Base-by-base conservation (phyloP, 1,140 invertebrate genomes). In the Diorhabda elongata region DNA sequence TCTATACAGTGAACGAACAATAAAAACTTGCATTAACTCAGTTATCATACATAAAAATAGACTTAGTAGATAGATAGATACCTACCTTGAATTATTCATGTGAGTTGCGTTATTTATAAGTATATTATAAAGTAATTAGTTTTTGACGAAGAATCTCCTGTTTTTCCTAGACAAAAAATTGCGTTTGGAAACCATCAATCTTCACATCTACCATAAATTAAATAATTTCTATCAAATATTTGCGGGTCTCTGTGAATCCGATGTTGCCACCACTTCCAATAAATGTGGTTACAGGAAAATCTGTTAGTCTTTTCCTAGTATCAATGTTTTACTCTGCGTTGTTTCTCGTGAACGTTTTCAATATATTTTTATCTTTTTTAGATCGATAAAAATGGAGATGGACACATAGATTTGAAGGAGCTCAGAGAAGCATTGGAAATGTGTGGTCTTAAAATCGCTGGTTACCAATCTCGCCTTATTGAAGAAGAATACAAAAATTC, bases 381-480 rank as follows among this genome's bases (percentile, higher is more conserved):
- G 96, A 89, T 98, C 82, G 96, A 98, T 80, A 89, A 87, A 78
- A 95, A 97, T 84, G 89, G 90, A 61, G 95, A 93, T 85, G 96
- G 96, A 4, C 93, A 87, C 82, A 96, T 98, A 70, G 92, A 96
- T 75, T 81, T 96, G 66, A 89, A 90, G 66, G 96, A 98, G 81
- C 83, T 98, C 43, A 93, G 95, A 77, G 89, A 89, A 61, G 96
- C 95, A 0, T 83, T 99, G n/a, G 92, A 96, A 76, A 83, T 90
- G 65, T 92, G 92, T 73, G 95, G 95, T 26, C 93, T 97, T 80
- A 98, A 98, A 85, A 87, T 98, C 73, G 94, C 96, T 45, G 93
- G 93, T 64, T 98, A 94, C 87, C 83, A 88, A 83, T 92, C 97
- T 6, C 88, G 96, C 2, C 90, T 93, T 76, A 91, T 98, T 86